phyloP scores from a whole-genome alignment of 2,797 vertebrate species.

The Buceros bicornis region DNA sequence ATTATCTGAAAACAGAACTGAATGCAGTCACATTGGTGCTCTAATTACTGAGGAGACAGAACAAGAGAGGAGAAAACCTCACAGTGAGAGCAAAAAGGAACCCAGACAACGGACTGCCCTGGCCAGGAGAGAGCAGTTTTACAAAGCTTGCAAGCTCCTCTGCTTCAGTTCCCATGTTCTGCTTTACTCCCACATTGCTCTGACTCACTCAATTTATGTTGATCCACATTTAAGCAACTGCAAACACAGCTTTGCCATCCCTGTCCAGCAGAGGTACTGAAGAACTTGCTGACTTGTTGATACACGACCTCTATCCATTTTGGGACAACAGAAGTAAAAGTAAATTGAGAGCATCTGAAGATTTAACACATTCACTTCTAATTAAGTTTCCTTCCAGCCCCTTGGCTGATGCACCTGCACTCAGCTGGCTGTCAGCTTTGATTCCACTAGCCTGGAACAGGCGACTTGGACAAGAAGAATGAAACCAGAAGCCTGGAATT shows the following conservation, averaged over 20 bases:
- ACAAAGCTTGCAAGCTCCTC: neutral
- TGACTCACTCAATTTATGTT: neutral
- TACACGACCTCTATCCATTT: neutral
- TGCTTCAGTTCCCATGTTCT: neutral
- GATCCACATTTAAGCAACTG: neutral
- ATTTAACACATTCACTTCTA: neutral
- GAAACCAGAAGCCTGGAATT: neutral
- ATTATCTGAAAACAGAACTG: conserved; percentile 3
- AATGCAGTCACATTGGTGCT: neutral
- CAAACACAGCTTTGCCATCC: neutral
- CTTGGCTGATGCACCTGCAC: neutral
- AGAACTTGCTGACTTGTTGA: neutral
- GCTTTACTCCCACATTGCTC: neutral
- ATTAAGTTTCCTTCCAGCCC: neutral
- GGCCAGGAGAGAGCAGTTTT: neutral
- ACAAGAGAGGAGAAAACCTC: neutral
- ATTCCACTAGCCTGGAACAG: neutral
- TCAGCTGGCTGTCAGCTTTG: neutral
- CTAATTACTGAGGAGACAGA: neutral
- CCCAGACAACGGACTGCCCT: neutral
- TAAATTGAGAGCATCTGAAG: neutral
- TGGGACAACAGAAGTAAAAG: neutral
- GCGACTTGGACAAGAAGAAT: neutral
- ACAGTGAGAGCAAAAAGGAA: neutral
- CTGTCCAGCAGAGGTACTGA: neutral